These are phyloP conservation scores for Sebastes hopkinsi DNA, from an alignment of 2,797 vertebrate genomes.

Conservation along the genomic window DNA sequence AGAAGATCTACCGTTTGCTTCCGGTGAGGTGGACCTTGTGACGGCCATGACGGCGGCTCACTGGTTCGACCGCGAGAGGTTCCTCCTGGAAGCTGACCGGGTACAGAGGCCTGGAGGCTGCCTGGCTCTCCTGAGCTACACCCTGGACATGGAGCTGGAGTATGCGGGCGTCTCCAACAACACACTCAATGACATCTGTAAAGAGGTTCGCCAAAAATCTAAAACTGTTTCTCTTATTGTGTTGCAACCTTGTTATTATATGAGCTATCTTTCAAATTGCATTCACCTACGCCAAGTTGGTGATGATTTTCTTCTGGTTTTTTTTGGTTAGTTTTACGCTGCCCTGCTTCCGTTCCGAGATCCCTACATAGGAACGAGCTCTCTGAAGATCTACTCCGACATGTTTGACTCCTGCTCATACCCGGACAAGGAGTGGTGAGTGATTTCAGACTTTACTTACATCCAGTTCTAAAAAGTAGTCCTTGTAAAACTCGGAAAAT, in stretches of 20 bases:
- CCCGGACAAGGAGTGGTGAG: slow-evolving; percentile 84
- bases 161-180: slow-evolving; percentile 57
- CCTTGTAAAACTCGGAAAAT: neutral
- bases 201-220: slow-evolving; percentile 72
- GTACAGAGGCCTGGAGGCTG: slow-evolving; percentile 81
- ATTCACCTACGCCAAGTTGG: neutral
- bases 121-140: slow-evolving; percentile 80
- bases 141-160: slow-evolving; percentile 68
- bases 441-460: neutral
- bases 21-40: slow-evolving; percentile 73
- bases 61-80: slow-evolving; percentile 80
- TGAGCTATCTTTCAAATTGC: neutral
- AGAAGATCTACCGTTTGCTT: slow-evolving; percentile 76
- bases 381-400: slow-evolving; percentile 46
- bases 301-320: fast-evolving
- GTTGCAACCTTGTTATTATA: neutral
- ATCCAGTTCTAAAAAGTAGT: neutral
- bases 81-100: slow-evolving; percentile 77
- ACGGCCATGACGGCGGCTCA: slow-evolving; percentile 79
- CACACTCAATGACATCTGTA: slow-evolving; percentile 71
- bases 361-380: slow-evolving; percentile 32
- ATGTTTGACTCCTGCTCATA: slow-evolving; percentile 79
- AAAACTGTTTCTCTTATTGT: neutral
- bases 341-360: slow-evolving; percentile 52
- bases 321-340: slow-evolving; percentile 51